Evolutionary conservation across 1,140 invertebrate species (phyloP), one percentile per base, ranked within the genome.

Genomic region (Coptotermes formosanus): DNA sequence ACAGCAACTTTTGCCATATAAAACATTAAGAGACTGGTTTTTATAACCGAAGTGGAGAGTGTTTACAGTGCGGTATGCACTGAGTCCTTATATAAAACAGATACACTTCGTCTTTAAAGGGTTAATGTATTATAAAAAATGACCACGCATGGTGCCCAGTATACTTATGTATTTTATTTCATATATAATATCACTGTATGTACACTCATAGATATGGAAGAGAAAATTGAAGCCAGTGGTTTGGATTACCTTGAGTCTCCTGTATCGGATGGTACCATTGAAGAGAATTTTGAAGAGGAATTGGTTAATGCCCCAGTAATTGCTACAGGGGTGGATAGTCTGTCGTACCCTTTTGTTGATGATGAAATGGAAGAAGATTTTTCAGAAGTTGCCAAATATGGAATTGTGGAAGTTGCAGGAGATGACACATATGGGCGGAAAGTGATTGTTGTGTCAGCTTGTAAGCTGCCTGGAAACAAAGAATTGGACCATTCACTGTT

Each of bases 381-480:
- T 90, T 92, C 93, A 48, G 96, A 98, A 90, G 95, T 98, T 87
- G 94, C 96, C 45, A 93, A 94, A 87, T 95, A 96, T 89, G 96
- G 96, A 14, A 95, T 98, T 86, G 95, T 98, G 14, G 97, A 98
- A 91, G 96, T 98, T 14, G 96, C 97, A 48, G 97, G 97, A 86
- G 97, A 98, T 92, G 98, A 98, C 91, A 94, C 94, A 52, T 95
- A 94, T 89, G 98, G 98, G 43, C 93, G 98, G 87, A 97, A 98
- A 92, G 95, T 99, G 83, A 98, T 99, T 90, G 96, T 98, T 81
- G 96, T 99, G 84, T 98, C 97, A 85, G 97, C 98, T 30, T 99
- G 97, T 90, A 95, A 96, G 89, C 93, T 99, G 88, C 98, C 98
- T n/a, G 94, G 95, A 82, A 97, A 95, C 89, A 95, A 95, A 90